phyloP scores from a whole-genome alignment of 1,140 invertebrate species.

The Drosophila ercepeae region DNA sequence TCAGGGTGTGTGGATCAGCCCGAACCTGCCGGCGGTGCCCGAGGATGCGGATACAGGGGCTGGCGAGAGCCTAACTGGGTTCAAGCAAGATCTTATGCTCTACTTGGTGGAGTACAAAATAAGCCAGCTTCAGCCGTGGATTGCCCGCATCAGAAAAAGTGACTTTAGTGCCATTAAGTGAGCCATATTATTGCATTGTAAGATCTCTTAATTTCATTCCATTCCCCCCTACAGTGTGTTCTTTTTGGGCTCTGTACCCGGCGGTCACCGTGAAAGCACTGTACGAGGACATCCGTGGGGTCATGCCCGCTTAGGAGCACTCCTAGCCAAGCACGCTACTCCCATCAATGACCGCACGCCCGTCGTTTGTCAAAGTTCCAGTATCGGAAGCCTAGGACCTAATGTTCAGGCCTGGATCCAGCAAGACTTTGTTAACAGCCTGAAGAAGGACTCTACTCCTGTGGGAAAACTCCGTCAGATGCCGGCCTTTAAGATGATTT shows the following conservation, averaged over 20 bases:
- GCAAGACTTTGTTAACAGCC: slow-evolving; percentile 87
- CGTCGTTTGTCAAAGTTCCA: slow-evolving; percentile 93
- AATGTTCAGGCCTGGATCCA: slow-evolving; percentile 89
- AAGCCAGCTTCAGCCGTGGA: slow-evolving; percentile 89
- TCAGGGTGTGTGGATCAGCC: slow-evolving; percentile 96
- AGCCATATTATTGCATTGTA: slow-evolving; percentile 48
- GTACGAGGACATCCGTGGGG: slow-evolving; percentile 87
- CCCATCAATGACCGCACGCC: slow-evolving; percentile 84
- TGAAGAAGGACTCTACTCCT: slow-evolving; percentile 85
- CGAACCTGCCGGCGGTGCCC: slow-evolving; percentile 88
- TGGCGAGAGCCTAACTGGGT: slow-evolving; percentile 93
- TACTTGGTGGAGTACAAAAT: slow-evolving; percentile 92
- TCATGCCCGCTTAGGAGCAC: slow-evolving; percentile 87
- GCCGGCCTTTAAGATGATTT: slow-evolving; percentile 84
- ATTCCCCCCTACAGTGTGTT: slow-evolving; percentile 87
- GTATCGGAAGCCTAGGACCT: slow-evolving; percentile 93
- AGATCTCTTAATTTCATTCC: background rate
- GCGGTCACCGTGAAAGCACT: slow-evolving; percentile 87
- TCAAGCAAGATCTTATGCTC: slow-evolving; percentile 92
- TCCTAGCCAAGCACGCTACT: slow-evolving; percentile 87
- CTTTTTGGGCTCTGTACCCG: slow-evolving; percentile 93
- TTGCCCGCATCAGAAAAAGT: slow-evolving; percentile 88
- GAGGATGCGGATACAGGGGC: slow-evolving; percentile 85
- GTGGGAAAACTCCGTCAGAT: slow-evolving; percentile 66
- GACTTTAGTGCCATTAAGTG: slow-evolving; percentile 93